Base-by-base conservation (phyloP, 2,888 invertebrate genomes). In the Standfussiana lucernea region DNA sequence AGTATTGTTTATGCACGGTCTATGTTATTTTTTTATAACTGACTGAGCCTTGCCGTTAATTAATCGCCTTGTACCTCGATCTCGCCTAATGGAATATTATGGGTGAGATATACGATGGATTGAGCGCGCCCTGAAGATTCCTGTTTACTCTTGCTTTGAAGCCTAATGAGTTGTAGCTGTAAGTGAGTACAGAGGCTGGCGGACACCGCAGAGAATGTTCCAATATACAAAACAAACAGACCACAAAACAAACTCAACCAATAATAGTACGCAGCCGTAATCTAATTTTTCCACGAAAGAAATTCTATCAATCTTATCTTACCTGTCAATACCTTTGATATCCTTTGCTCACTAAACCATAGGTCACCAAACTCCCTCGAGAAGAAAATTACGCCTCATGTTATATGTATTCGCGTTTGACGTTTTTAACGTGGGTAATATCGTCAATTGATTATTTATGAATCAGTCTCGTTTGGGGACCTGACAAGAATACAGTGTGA, bases 391-490 rank as follows among this genome's bases (percentile, higher is more conserved):
- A 82, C 72, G 11, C 66, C 80, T 85, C 87, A 89, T 91, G 85
- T 85, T 83, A 87, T 86, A 90, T 89, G 83, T 85, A 89, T 85
- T 64, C 69, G 70, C 71, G 75, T 81, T 84, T 87, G 87, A 86
- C 86, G 83, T 90, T 90, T 88, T 86, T 86, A 88, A 86, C 83
- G 82, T 73, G 75, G 72, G 86, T 74, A 83, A 87, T 86, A 89
- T 84, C 82, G 80, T 79, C 86, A 83, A 91, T 91, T 90, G 89
- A 90, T 91, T 91, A 91, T 91, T 90, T 90, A 91, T 91, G 88
- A 91, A 86, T 84, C 77, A 77, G 66, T 74, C 80, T 79, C 77
- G 69, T 84, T 59, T 32, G 56, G 69, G 66, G 56, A 72, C 76
- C 79, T 77, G 80, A 81, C 80, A 77, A 76, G 80, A 88, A 85